A percentile compares a stretch with the other conserved stretches of the same genome.
Evolutionary conservation across 2,113 vertebrate genomes (phyloP).

Genomic region (Eonycteris spelaea): DNA sequence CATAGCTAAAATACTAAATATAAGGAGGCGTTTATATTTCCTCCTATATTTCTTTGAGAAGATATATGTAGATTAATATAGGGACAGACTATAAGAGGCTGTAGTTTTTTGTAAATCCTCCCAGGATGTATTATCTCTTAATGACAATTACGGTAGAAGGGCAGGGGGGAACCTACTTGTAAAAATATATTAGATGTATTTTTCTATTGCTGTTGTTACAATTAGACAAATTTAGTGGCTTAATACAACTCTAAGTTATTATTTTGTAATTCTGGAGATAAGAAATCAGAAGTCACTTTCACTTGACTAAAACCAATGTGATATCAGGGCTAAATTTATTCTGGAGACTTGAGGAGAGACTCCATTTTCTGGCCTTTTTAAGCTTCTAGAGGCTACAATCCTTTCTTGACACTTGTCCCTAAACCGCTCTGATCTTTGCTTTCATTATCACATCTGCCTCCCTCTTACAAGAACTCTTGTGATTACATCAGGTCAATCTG

Average conservation of each 20-base stretch:
- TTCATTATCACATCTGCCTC: neutral
- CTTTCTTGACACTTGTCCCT: neutral
- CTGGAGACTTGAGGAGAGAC: neutral
- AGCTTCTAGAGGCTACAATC: neutral
- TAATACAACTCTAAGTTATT: neutral
- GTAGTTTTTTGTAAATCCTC: neutral
- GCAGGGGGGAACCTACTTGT: neutral
- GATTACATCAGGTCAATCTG: neutral
- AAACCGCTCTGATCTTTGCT: neutral
- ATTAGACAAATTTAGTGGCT: neutral
- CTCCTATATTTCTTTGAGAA: constrained; percentile 15
- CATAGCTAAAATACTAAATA: neutral
- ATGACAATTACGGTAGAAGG: neutral
- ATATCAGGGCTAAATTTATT: neutral
- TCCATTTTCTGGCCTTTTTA: neutral
- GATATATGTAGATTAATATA: neutral
- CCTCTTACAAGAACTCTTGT: neutral
- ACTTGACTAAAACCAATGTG: neutral
- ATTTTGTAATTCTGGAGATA: neutral
- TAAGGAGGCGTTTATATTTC: constrained; percentile 55
- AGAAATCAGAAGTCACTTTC: neutral
- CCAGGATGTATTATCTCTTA: neutral
- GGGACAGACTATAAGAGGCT: neutral
- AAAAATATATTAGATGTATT: neutral
- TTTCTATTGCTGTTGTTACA: neutral